Evolutionary conservation across 2,113 vertebrate genomes (phyloP), one percentile per base, ranked within the genome.

Genomic region (Cercocebus atys): DNA sequence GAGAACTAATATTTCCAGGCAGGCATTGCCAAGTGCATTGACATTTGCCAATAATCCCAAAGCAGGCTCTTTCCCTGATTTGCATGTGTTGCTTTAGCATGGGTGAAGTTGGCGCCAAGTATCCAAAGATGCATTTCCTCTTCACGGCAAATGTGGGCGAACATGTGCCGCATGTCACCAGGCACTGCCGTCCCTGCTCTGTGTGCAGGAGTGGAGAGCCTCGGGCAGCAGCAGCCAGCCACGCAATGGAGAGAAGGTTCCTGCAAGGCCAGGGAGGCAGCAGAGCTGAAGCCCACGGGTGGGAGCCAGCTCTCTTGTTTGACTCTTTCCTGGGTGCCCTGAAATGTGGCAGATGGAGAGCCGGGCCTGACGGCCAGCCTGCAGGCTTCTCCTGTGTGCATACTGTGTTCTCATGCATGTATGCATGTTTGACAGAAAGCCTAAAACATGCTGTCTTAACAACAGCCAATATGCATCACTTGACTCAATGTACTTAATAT

Each of bases 301-400:
- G 2, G 43, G 52, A 52, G 40, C 35, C 10, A 52, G 4, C 30
- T 3, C 27, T 38, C n/a, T 27, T 2, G 45, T 17, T 2, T 2
- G 27, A 5, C 4, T 25, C 40, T 32, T 35, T n/a, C 68, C 55
- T 25, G 45, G 70, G 47, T 3, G 6, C 79, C 52, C 52, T 35
- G 82, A n/a, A 6, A 43, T 6, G 55, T 20, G 70, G 13, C 86
- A 81, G 70, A 35, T 57, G 73, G 38, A 4, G 2, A 22, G 43
- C 12, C 1, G 0, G 50, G 23, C 45, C 32, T 4, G 27, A 57
- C 0, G 30, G 18, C 35, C 9, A 27, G 70, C 5, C 25, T 11
- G 23, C 45, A 52, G 22, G n/a, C 59, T 45, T 64, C 45, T 61
- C 40, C 50, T 0, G 2, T 2, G 50, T n/a, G 12, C 3, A 1